phyloP scores from a whole-genome alignment of 92 coral and sea anemone genomes.

The Bergia puertoricense region DNA sequence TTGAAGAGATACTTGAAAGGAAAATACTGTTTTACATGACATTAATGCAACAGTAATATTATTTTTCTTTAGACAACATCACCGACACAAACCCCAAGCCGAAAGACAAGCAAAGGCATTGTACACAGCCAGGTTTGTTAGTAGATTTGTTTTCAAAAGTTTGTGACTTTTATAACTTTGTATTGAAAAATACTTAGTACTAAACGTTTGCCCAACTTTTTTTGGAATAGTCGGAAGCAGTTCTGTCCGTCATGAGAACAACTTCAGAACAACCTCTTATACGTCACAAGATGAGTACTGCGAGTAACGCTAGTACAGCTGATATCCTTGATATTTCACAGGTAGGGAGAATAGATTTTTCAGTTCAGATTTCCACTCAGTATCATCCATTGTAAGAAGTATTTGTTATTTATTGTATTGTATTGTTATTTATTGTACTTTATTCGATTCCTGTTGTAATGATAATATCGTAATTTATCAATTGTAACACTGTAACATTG shows the following conservation, averaged over 20 bases:
- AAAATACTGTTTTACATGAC: no score
- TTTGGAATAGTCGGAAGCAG: constrained; percentile 11
- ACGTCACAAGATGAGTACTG: constrained; percentile 32
- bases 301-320: not conserved
- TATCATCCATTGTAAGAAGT: no score
- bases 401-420: no score
- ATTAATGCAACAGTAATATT: not conserved
- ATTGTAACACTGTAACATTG: no score
- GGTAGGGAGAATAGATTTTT: not conserved
- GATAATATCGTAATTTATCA: no score
- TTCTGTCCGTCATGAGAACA: constrained; percentile 14
- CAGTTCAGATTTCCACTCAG: no score
- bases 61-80: constrained; percentile 1
- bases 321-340: not conserved
- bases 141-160: not conserved
- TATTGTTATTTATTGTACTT: no score
- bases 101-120: constrained; percentile 32
- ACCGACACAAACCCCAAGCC: not conserved
- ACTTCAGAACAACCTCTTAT: constrained; percentile 14
- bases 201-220: not conserved
- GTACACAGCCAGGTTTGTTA: constrained; percentile 37
- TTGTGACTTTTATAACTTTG: not conserved
- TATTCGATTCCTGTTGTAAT: no score
- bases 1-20: no score
- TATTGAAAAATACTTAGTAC: not conserved